A percentile compares a stretch with the other conserved stretches of the same genome.
These are phyloP conservation scores for Strigops habroptila DNA, from an alignment of 2,113 vertebrate genomes.

Conservation along the genomic window DNA sequence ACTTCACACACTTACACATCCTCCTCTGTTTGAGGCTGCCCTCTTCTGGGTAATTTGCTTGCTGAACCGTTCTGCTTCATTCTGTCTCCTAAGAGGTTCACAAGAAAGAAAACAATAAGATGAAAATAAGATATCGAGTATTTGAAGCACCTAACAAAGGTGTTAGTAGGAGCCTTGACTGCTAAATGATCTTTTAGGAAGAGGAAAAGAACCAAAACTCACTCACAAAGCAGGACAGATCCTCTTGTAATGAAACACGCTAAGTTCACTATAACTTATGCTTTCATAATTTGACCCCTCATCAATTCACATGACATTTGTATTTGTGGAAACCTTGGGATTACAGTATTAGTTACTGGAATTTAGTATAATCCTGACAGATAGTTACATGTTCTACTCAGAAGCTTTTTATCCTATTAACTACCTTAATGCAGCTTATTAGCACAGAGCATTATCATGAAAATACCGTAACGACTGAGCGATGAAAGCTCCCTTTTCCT, in stretches of 20 bases:
- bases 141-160: not conserved
- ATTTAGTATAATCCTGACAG: not conserved
- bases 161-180: not conserved
- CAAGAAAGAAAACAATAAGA: not conserved
- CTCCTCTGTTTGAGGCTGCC: constrained; percentile 49
- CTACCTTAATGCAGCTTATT: not conserved
- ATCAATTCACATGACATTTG: not conserved
- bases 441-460: not conserved
- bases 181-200: not conserved
- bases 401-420: not conserved
- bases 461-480: not conserved
- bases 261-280: not conserved
- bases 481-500: not conserved
- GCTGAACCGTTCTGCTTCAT: not conserved
- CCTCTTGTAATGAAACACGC: not conserved
- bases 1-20: constrained; percentile 50
- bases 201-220: not conserved
- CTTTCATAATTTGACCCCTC: not conserved
- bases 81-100: not conserved
- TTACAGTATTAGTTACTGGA: not conserved
- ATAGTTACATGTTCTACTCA: not conserved
- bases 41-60: constrained; percentile 33
- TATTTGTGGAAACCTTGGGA: not conserved
- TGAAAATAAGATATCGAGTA: not conserved
- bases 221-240: not conserved